Percentiles rank a stretch among this genome's conserved stretches.
These are phyloP conservation scores for Drosophila sordidapex DNA, from an alignment of 2,888 invertebrate genomes.

Conservation along the genomic window DNA sequence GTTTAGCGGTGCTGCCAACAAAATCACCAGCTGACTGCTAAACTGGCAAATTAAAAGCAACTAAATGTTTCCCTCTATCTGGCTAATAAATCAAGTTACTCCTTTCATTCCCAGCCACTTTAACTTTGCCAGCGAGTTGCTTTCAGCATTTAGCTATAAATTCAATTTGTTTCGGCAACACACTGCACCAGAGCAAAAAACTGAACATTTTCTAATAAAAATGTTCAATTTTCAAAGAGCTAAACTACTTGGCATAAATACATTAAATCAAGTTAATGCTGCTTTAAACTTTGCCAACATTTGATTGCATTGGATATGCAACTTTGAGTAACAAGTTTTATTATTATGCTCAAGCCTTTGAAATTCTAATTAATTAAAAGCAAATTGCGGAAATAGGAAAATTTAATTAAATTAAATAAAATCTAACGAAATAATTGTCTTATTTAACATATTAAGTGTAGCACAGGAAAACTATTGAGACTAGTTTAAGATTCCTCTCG, in stretches of 20 bases:
- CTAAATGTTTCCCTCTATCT: slow-evolving; percentile 67
- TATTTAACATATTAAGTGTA: no score
- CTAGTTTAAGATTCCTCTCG: no score
- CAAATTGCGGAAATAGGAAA: no score
- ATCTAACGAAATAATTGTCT: no score
- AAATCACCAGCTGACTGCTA: slow-evolving; percentile 59
- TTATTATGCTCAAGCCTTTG: background rate
- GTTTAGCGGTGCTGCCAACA: slow-evolving; percentile 46
- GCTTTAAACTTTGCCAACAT: background rate
- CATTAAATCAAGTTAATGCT: background rate
- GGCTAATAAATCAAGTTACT: slow-evolving; percentile 67
- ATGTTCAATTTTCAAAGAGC: background rate
- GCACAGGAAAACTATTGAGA: no score
- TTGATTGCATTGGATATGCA: background rate
- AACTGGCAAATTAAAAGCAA: slow-evolving; percentile 75
- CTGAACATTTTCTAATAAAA: background rate
- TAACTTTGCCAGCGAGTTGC: slow-evolving; percentile 29
- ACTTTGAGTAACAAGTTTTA: background rate
- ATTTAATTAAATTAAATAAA: no score
- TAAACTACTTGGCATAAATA: background rate
- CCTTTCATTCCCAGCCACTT: background rate
- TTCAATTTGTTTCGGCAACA: slow-evolving; percentile 67
- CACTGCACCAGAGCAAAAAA: background rate
- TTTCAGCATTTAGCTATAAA: slow-evolving; percentile 68
- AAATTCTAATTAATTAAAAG: no score